A percentile compares a stretch with the other conserved stretches of the same genome.
Conservation (phyloP, 1,140 invertebrate genomes). For the Caenorhabditis remanei region DNA sequence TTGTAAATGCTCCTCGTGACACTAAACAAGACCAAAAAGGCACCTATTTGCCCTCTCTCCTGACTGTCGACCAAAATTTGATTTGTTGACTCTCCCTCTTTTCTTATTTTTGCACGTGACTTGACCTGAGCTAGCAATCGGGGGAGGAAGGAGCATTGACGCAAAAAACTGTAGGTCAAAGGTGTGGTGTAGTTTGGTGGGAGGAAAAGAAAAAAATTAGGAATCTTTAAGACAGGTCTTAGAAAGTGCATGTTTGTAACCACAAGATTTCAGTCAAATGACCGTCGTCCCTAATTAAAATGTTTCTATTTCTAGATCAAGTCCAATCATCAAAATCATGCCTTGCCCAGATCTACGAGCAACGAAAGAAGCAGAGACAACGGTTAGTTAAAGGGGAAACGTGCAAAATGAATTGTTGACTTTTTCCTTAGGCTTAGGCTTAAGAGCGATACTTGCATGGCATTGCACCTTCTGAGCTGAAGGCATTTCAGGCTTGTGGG, state of each 20-base stretch:
- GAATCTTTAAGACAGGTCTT: not conserved
- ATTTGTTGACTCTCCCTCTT: conserved; percentile 10
- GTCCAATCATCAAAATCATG: conserved; percentile 53
- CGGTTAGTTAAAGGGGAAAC: conserved; percentile 5
- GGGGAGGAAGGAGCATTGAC: not conserved
- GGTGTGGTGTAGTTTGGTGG: not conserved
- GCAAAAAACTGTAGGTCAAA: conserved; percentile 29
- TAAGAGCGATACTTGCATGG: too few relatives aligned
- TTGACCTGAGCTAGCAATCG: not conserved
- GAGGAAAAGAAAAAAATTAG: not conserved
- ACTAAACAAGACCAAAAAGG: conserved; percentile 28
- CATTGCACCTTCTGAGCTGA: not conserved
- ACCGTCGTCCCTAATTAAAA: not conserved
- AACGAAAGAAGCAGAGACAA: conserved; percentile 56
- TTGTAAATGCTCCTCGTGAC: conserved; percentile 28
- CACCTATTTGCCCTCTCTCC: conserved; percentile 39
- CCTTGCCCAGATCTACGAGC: conserved; percentile 60
- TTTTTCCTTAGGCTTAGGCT: too few relatives aligned
- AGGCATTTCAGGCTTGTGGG: not conserved
- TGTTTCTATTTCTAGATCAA: conserved; percentile 54
- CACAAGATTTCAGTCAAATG: not conserved
- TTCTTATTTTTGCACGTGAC: conserved; percentile 31
- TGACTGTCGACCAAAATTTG: conserved; percentile 42
- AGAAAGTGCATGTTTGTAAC: not conserved
- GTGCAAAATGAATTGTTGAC: not conserved